Conservation (phyloP, 2,888 invertebrate genomes). For the Caenorhabditis sp. region DNA sequence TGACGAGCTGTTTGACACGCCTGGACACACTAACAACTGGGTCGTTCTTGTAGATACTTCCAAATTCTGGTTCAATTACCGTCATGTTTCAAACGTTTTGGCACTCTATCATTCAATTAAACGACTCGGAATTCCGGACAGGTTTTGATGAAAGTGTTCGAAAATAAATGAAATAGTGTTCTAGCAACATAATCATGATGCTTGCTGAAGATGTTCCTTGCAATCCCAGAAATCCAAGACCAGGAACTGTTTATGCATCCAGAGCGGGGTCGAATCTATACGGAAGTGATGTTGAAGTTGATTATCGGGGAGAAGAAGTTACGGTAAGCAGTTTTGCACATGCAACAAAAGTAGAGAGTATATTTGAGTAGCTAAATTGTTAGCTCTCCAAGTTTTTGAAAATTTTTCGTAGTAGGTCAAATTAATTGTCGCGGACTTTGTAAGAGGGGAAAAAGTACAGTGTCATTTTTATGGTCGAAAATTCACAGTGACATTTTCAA, state of each 20-base stretch:
- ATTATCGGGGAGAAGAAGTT: slow-evolving; percentile 76
- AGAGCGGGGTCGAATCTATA: slow-evolving; percentile 98
- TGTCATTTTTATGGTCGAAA: no score
- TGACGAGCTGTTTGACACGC: slow-evolving; percentile 58
- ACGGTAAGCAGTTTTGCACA: slow-evolving; percentile 76
- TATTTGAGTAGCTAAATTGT: not conserved
- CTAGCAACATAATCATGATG: slow-evolving; percentile 93
- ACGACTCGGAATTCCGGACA: slow-evolving; percentile 95
- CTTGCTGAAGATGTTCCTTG: slow-evolving; percentile 99
- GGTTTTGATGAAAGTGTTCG: slow-evolving; percentile 69
- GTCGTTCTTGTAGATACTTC: slow-evolving; percentile 91
- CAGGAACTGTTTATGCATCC: slow-evolving; percentile 95
- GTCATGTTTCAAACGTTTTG: slow-evolving; percentile 97
- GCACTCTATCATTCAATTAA: slow-evolving; percentile 98
- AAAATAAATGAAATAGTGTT: slow-evolving; percentile 21
- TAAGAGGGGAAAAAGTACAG: no score
- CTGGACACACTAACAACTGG: slow-evolving; percentile 94
- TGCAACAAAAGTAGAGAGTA: not conserved
- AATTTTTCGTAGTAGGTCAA: no score
- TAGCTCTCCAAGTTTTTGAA: no score
- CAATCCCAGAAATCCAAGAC: slow-evolving; percentile 94
- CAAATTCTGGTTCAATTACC: slow-evolving; percentile 96
- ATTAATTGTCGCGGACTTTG: no score
- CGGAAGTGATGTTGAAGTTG: slow-evolving; percentile 94
- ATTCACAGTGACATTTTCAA: no score